phyloP scores from a whole-genome alignment of 2,888 invertebrate species.

The Apeira syringaria region DNA sequence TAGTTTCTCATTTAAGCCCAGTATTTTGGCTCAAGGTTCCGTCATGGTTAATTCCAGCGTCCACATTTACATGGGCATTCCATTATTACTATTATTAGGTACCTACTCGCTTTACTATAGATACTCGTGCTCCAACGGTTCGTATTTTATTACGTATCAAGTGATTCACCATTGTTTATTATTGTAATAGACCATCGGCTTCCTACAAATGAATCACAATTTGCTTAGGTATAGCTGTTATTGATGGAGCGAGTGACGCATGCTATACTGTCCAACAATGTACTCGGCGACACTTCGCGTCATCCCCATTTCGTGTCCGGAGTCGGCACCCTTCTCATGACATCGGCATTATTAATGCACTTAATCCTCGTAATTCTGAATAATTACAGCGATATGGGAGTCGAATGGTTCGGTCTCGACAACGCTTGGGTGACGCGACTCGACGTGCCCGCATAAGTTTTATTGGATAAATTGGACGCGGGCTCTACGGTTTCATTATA shows the following conservation, averaged over 20 bases:
- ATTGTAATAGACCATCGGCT: constrained; percentile 28
- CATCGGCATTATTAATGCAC: constrained; percentile 49
- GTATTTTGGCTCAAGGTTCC: constrained; percentile 14
- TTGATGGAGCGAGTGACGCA: constrained; percentile 26
- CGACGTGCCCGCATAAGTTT: constrained; percentile 71
- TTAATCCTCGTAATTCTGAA: constrained; percentile 57
- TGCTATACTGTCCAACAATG: constrained; percentile 20
- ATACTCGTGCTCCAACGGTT: constrained; percentile 21
- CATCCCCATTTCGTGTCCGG: constrained; percentile 18
- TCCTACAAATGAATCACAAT: constrained; percentile 32
- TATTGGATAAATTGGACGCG: constrained; percentile 73
- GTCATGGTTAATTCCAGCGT: constrained; percentile 14
- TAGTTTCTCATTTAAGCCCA: constrained; percentile 22
- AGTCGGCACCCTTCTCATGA: constrained; percentile 33
- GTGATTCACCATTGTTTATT: constrained; percentile 35
- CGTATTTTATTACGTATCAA: constrained; percentile 29
- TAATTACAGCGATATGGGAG: constrained; percentile 65
- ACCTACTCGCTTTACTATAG: constrained; percentile 16
- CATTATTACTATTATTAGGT: no score
- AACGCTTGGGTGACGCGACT: constrained; percentile 34
- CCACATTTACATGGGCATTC: constrained; percentile 21
- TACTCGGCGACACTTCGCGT: constrained; percentile 6
- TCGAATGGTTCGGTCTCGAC: constrained; percentile 41
- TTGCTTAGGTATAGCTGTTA: constrained; percentile 21
- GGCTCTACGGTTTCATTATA: constrained; percentile 57